Conservation (phyloP, 2,113 vertebrate species). For the Embiotoca jacksoni region DNA sequence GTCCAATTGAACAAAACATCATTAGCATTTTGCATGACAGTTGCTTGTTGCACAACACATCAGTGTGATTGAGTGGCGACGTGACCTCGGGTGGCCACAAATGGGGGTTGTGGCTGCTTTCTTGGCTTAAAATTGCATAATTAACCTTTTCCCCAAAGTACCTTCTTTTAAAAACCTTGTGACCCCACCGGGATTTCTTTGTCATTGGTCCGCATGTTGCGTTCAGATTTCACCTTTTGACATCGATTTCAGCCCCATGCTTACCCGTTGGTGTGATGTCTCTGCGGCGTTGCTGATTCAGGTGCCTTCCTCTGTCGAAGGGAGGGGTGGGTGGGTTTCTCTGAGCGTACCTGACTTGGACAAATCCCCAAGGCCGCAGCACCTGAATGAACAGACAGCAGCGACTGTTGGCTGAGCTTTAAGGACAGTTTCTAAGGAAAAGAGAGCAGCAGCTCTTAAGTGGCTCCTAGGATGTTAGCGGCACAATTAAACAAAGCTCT, state of each 20-base stretch:
- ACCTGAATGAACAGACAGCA: constrained; percentile 50
- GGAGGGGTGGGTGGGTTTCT: constrained; percentile 9
- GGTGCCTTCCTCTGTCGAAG: constrained; percentile 11
- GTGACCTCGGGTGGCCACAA: neutral
- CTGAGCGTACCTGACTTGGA: constrained; percentile 34
- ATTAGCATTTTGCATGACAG: constrained; percentile 25
- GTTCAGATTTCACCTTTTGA: constrained; percentile 11
- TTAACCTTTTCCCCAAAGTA: constrained; percentile 1
- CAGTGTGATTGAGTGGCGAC: constrained; percentile 20
- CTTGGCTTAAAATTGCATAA: constrained; percentile 6
- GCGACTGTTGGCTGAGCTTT: constrained; percentile 63
- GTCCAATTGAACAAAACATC: constrained; percentile 46
- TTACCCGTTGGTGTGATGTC: neutral
- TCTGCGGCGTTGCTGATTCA: constrained; percentile 25
- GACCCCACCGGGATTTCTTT: neutral
- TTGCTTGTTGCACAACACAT: constrained; percentile 9
- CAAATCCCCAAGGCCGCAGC: constrained; percentile 54
- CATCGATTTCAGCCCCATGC: neutral
- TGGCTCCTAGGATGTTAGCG: constrained; percentile 63
- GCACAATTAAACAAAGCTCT: constrained; percentile 82
- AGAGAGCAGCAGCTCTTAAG: constrained; percentile 53
- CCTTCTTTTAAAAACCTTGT: too few relatives aligned
- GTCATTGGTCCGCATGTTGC: neutral
- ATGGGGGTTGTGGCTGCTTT: neutral
- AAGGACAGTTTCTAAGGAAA: constrained; percentile 64